phyloP scores from a whole-genome alignment of 2,113 vertebrate genomes.

The Chiloscyllium plagiosum region DNA sequence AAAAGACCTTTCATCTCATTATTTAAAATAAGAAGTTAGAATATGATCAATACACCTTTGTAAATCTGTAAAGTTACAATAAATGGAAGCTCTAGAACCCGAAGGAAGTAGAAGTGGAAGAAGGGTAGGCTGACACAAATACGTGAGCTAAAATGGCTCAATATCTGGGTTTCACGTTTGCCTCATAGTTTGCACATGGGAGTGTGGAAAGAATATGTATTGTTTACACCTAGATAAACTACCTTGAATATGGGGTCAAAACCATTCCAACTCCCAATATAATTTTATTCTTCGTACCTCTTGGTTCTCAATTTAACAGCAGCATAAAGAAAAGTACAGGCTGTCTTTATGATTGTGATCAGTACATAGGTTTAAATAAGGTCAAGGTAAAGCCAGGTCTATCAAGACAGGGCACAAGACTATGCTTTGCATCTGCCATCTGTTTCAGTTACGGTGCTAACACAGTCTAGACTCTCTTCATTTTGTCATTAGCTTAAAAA shows the following conservation, averaged over 20 bases:
- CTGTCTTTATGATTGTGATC: not conserved
- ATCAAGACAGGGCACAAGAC: not conserved
- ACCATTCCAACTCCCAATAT: not conserved
- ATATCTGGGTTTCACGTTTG: not conserved
- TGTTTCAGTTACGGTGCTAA: not conserved
- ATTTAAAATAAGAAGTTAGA: not conserved
- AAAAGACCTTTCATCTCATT: not conserved
- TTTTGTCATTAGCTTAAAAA: constrained; percentile 4
- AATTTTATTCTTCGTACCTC: not conserved
- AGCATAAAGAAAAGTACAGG: not conserved
- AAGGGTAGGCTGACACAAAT: not conserved
- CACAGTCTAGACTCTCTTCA: not conserved
- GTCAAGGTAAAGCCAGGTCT: not conserved
- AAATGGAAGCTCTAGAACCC: not conserved
- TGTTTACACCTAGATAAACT: not conserved
- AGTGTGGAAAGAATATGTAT: not conserved
- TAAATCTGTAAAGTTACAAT: not conserved
- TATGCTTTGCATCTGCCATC: constrained; percentile 3
- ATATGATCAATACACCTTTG: not conserved
- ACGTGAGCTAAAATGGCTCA: not conserved
- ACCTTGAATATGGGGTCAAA: not conserved
- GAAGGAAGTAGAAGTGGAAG: not conserved
- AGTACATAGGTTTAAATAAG: not conserved
- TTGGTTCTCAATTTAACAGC: not conserved
- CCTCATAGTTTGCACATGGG: not conserved